These are phyloP conservation scores for Nineta flava DNA, from an alignment of 2,888 invertebrate genomes.

Conservation along the genomic window DNA sequence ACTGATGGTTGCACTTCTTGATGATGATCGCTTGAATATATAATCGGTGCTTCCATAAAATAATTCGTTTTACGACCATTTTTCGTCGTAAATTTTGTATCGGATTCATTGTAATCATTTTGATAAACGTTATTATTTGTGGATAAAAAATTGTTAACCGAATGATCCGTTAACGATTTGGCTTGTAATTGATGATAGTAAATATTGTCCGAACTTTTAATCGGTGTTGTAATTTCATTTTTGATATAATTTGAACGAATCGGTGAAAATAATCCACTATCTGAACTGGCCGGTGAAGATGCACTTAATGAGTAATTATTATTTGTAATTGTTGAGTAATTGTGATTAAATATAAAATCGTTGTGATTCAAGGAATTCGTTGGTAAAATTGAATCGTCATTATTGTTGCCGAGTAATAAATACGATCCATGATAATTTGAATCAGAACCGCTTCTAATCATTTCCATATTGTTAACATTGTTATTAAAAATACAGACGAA, in stretches of 20 bases:
- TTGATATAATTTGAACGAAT: not conserved
- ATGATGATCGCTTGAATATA: not conserved
- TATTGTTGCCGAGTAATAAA: not conserved
- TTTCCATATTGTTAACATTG: not conserved
- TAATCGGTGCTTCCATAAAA: not conserved
- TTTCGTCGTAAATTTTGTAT: not conserved
- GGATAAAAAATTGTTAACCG: not conserved
- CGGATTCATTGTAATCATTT: not conserved
- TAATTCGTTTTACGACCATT: not conserved
- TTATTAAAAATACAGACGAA: not conserved
- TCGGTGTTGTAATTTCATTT: not conserved
- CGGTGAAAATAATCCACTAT: constrained; percentile 2
- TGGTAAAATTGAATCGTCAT: not conserved
- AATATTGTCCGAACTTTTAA: not conserved
- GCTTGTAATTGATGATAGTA: not conserved
- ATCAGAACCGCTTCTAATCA: not conserved
- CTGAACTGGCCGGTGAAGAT: not conserved
- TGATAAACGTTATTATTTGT: constrained; percentile 6
- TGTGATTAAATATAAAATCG: not conserved
- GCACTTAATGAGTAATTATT: not conserved
- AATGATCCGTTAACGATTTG: not conserved
- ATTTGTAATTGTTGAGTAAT: not conserved
- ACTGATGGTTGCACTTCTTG: not conserved
- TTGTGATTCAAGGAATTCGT: not conserved
- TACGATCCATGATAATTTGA: not conserved